Conservation (phyloP, 35 echinoderm and acorn worm genomes). For the Patiria miniata region DNA sequence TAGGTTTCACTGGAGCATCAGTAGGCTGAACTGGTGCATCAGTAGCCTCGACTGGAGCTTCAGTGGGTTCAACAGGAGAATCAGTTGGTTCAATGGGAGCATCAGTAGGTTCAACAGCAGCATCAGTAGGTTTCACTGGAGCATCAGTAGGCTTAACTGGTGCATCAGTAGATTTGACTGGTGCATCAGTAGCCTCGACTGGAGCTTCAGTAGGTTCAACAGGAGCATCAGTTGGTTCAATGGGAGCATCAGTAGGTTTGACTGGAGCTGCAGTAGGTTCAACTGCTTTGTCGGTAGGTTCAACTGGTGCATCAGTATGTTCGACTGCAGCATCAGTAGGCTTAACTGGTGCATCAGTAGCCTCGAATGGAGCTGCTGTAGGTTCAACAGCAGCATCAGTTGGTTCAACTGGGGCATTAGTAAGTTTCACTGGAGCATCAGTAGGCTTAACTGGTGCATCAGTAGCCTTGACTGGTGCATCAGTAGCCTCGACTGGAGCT, state of each 20-base stretch:
- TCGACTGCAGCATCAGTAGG: not conserved
- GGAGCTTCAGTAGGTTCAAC: not conserved
- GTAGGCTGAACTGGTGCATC: not conserved
- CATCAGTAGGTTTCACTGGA: no score
- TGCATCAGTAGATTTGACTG: not conserved
- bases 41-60: not conserved
- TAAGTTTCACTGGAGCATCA: not conserved
- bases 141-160: not conserved
- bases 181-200: not conserved
- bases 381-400: not conserved
- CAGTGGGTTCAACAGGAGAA: not conserved
- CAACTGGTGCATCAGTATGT: not conserved
- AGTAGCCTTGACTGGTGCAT: not conserved
- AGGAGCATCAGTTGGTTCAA: no score
- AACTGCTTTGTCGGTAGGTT: not conserved
- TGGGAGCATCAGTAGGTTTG: not conserved
- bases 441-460: not conserved
- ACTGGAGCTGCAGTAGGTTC: not conserved
- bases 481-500: not conserved
- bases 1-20: not conserved
- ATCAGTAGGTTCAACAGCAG: not conserved
- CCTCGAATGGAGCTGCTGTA: not conserved
- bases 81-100: not conserved
- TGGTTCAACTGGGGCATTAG: not conserved
- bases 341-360: constrained; percentile 13